Evolutionary conservation across 2,797 vertebrate genomes (phyloP).

Genomic region (Mycteria americana): DNA sequence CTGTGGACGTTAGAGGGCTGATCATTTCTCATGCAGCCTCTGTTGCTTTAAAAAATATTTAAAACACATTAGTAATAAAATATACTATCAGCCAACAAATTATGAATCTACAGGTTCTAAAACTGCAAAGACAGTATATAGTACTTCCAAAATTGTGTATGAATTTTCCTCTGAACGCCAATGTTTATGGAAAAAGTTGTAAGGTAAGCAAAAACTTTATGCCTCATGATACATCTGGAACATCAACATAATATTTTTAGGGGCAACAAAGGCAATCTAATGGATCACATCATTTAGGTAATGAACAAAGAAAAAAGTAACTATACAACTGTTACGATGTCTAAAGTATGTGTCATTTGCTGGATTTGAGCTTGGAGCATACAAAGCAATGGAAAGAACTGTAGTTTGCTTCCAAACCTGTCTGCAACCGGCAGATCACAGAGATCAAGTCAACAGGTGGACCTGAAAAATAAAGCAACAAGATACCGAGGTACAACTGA

Average conservation of each 20-base stretch:
- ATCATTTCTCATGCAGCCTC: neutral
- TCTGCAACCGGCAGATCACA: neutral
- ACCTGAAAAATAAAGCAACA: neutral
- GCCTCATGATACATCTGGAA: neutral
- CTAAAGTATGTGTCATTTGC: neutral
- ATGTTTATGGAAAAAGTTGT: neutral
- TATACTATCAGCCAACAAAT: neutral
- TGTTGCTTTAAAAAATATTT: neutral
- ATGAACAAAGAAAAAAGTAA: neutral
- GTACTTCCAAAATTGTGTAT: neutral
- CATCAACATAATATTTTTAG: neutral
- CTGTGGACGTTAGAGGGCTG: neutral
- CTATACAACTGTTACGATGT: neutral
- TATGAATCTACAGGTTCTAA: neutral
- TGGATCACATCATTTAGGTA: neutral
- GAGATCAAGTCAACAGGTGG: neutral
- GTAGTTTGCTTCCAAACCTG: neutral
- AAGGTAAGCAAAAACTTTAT: neutral
- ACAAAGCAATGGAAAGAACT: neutral
- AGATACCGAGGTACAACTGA: neutral
- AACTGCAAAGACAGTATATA: neutral
- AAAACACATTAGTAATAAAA: neutral
- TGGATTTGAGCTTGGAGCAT: neutral
- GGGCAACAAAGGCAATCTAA: neutral
- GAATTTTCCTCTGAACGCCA: neutral